Evolutionary conservation across 2,113 vertebrate genomes (phyloP), one percentile per base, ranked within the genome.

Genomic region (Antigone vipio): DNA sequence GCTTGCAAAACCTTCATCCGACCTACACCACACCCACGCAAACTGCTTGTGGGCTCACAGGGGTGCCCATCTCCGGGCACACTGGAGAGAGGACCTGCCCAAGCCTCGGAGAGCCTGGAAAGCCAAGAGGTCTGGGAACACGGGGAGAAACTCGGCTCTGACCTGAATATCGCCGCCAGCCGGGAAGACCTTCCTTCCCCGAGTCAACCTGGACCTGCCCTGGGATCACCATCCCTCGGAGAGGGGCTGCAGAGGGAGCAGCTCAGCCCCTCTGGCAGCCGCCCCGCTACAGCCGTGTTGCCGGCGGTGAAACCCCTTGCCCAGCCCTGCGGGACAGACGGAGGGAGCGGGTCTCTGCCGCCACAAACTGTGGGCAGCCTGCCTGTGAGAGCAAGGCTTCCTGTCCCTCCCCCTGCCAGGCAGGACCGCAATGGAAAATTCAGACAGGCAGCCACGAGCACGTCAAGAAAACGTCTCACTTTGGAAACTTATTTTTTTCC

Each of bases 381-480:
- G 98, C 97, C 97, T 92, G 97, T 90, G 95, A 97, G 71, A 77
- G 49, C 47, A 58, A 40, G 3, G 95, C 88, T 94, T 76, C 90
- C 84, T 88, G 80, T 92, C 88, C 92, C 93, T 73, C 87, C 49
- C 71, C 62, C 50, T n/a, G 56, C 56, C 77, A 95, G 96, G 97
- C 97, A 91, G 93, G 97, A 94, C 97, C 83, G 95, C 62, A 97
- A 96, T 58, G 94, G 98, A 98, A 98, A 98, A 98, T 97, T 89
- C 67, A 93, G 89, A 69, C 1, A 2, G 47, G 89, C 55, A 34
- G 50, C 53, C 45, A 6, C 6, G 29, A 80, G 68, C 50, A 69
- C 9, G 18, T 78, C 75, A 72, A 78, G 82, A 90, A 95, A 64
- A 78, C 0, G 0, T 60, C 80, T 88, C 76, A 47, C 85, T 92